Conservation (phyloP, 2,888 invertebrate genomes). For the Acanthosepion pharaonis region DNA sequence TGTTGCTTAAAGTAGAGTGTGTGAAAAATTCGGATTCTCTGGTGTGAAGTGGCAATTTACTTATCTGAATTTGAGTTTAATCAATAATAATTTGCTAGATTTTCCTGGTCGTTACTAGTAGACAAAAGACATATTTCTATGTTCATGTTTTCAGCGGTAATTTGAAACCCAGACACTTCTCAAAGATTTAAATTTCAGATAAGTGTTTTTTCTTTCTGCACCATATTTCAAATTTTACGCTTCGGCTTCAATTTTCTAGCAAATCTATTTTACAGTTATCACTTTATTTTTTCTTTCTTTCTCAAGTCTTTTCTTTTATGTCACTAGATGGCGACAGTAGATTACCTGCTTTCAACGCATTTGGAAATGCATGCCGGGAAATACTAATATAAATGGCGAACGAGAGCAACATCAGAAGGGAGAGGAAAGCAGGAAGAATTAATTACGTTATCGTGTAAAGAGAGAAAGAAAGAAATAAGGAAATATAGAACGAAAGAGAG, state of each 20-base stretch:
- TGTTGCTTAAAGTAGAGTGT: background rate
- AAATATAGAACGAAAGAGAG: too few relatives aligned
- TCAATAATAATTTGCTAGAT: slow-evolving; percentile 16
- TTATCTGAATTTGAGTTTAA: background rate
- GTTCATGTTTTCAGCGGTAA: background rate
- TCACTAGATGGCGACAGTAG: slow-evolving; percentile 15
- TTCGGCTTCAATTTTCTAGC: background rate
- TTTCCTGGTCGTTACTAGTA: background rate
- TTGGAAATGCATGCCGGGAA: too few relatives aligned
- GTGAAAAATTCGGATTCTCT: too few relatives aligned
- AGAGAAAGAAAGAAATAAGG: too few relatives aligned
- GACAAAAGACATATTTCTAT: background rate
- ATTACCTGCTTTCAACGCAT: background rate
- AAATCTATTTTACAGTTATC: background rate
- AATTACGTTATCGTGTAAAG: too few relatives aligned
- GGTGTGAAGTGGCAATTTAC: background rate
- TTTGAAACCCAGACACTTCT: background rate
- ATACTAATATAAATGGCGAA: too few relatives aligned
- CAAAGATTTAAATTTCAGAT: slow-evolving; percentile 14
- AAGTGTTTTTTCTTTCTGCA: background rate
- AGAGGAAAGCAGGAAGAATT: too few relatives aligned
- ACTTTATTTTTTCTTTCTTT: background rate
- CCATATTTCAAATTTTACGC: background rate
- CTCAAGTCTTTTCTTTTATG: background rate
- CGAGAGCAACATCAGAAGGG: too few relatives aligned